Base-by-base conservation (phyloP, 2,113 vertebrate species). In the Eurystomus gularis region DNA sequence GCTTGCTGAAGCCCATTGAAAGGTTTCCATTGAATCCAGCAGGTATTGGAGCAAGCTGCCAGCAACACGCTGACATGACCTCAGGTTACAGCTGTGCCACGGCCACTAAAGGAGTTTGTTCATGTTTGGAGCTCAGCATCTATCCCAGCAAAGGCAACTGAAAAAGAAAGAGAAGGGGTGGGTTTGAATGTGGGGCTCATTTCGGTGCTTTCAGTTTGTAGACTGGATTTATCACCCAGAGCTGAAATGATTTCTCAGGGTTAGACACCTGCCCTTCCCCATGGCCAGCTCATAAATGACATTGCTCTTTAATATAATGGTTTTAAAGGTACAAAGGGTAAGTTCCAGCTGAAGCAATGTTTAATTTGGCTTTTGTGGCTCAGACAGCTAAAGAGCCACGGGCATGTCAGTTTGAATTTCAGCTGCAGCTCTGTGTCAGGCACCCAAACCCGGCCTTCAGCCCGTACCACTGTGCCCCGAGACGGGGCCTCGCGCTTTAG, bases 341-440 rank as follows among this genome's bases (percentile, higher is more conserved):
- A 91, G 77, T 17, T 95, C 69, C 92, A 94, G 91, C 94, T 96
- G 96, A 95, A 96, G 86, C 88, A 96, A 94, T 96, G 95, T 94
- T 97, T 90, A 86, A 88, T 92, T 95, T 96, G 95, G 96, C 95
- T 96, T 82, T 92, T 79, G 86, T 89, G 81, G 35, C 65, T 96
- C 88, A 81, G 91, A 46, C 70, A 46, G 88, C 88, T 54, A 9
- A 87, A 93, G 65, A 88, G 89, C 76, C 3, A 7, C 66, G 86
- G 94, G 88, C 91, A 96, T 5, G 61, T 91, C 77, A 40, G 54
- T 39, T 58, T 61, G 94, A 9, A 54, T 93, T 94, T 66, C 57
- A 84, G 83, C 94, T 91, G 69, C 79, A 55, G 86, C 48, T 60
- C 20, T 5, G 78, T 62, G 52, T 94, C 81, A 78, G 17, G 69